A percentile compares a stretch with the other conserved stretches of the same genome.
phyloP scores from a whole-genome alignment of 1,140 invertebrate genomes.

The Hycleus cichorii region DNA sequence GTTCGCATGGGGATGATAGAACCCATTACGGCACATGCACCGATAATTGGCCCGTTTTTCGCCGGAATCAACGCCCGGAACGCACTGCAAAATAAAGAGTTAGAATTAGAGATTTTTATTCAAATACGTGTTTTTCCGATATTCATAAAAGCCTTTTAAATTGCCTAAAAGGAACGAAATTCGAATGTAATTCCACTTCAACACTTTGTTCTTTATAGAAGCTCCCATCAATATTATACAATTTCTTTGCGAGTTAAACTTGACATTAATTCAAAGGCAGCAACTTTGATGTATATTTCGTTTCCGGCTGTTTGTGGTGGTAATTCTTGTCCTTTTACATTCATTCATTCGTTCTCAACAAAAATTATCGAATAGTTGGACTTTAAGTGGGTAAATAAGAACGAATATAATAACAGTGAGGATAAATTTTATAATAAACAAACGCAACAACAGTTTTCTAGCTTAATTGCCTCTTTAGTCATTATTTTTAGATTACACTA shows the following conservation, averaged over 20 bases:
- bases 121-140: too few relatives aligned
- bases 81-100: conserved; percentile 34
- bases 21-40: conserved; percentile 45
- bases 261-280: not conserved
- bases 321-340: not conserved
- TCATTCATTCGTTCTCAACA: not conserved
- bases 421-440: too few relatives aligned
- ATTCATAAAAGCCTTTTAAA: too few relatives aligned
- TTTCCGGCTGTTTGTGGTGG: not conserved
- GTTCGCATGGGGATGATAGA: conserved; percentile 41
- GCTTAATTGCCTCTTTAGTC: too few relatives aligned
- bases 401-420: too few relatives aligned
- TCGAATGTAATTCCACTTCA: not conserved
- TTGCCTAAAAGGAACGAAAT: too few relatives aligned
- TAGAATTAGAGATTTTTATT: too few relatives aligned
- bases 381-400: too few relatives aligned
- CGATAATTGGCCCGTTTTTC: conserved; percentile 38
- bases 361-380: not conserved
- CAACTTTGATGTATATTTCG: too few relatives aligned
- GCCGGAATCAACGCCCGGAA: conserved; percentile 23
- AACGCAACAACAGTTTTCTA: too few relatives aligned
- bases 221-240: not conserved
- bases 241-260: not conserved
- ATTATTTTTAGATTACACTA: too few relatives aligned
- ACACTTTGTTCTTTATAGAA: not conserved